Base-by-base conservation (phyloP, 2,888 invertebrate species). In the Pollenia angustigena region DNA sequence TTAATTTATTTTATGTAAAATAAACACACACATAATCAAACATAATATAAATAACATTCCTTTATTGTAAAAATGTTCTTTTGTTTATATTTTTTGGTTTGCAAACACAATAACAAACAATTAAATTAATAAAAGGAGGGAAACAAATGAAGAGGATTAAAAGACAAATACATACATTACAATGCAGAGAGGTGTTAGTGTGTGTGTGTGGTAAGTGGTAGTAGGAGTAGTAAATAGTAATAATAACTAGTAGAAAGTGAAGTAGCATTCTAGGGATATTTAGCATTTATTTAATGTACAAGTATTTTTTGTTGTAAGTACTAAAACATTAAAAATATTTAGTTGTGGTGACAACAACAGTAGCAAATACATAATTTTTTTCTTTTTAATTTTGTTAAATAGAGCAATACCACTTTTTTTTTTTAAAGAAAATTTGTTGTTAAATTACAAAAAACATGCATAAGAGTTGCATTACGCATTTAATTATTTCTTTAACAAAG, bases 11-110 rank as follows among this genome's bases (percentile, higher is more conserved):
- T 69, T 12, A 71, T 54, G 44, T 18, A 32, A 81, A 58, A 62
- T 52, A 87, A 78, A 81, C 44, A 80, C 68, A 85, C 64, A 82
- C 64, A 79, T 71, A 85, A 40, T 42, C 54, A 48, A 71, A 75
- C 48, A 14, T 48, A 79, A 32, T 66, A 79, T 68, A 72, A 81
- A 80, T 4, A 76, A 72, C 71, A 71, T 78, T 72, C 50, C 16
- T 69, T 60, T 42, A 9, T 75, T 44, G 40, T 50, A 32, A 56
- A 64, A 64, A 56, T 56, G 4, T 42, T 62, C 46, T 44, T 72
- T 72, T 81, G 64, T 72, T 54, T 42, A 46, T 10, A 12, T 44
- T 52, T 62, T n/a, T 58, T 60, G 18, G 44, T 58, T 69, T 60
- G 50, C 12, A 68, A 75, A 60, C 40, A 68, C 58, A 82, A 82